Base-by-base conservation (phyloP, 1,140 invertebrate genomes). In the Drosophila kurseongensis region DNA sequence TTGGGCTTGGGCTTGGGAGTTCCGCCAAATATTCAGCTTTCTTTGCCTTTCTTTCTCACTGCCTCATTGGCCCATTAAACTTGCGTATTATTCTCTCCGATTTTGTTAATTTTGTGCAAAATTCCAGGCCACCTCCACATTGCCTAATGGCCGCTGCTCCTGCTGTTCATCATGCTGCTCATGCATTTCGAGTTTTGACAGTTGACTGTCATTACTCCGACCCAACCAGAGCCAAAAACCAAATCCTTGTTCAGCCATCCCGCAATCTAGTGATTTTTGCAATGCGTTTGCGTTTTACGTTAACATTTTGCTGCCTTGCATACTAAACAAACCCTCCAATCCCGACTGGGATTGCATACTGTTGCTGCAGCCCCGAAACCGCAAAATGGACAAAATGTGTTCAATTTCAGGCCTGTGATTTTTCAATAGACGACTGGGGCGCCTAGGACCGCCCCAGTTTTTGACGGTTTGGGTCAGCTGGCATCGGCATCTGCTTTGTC, bases 381-480 rank as follows among this genome's bases (percentile, higher is more conserved):
- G 67, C 83, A 86, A 86, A 86, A 86, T 86, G 83, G 79, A 80
- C 83, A 88, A 86, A 89, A 86, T 86, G 84, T 86, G 83, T 86
- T 86, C 83, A 89, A 86, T 86, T 89, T 86, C 75, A 83, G 79
- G 83, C 79, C 83, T 83, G 84, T 86, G 83, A 86, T 86, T 86
- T 86, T 86, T 89, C 82, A 86, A 86, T 86, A 89, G 75, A 83
- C 62, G 57, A 57, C 71, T 61, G 73, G 38, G 18, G 18, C n/a
- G 18, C 48, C 41, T 38, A 27, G 60, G 8, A 40, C 36, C 32
- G 29, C 27, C 16, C 16, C 42, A 35, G 51, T 7, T 45, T 59
- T 13, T 38, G 35, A 18, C 32, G 58, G n/a, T 35, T 23, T 27
- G 51, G 35, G 61, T 67, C 66, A 69, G 14, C 41, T 40, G 50